These are phyloP conservation scores for Harlomillsia oculata DNA, from an alignment of 1,140 invertebrate species.

Conservation along the genomic window DNA sequence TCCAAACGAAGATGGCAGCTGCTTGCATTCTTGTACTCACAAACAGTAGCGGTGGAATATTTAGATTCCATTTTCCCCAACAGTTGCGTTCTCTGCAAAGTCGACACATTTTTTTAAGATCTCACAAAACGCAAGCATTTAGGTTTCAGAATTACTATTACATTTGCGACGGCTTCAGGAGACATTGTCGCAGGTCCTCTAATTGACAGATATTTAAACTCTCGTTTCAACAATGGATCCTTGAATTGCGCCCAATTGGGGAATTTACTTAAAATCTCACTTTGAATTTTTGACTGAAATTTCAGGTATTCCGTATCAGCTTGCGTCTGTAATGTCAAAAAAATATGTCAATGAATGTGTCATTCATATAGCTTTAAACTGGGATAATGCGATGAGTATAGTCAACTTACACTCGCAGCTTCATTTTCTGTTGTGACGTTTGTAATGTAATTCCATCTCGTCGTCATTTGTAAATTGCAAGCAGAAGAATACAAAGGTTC, in stretches of 20 bases:
- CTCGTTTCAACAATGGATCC: slow-evolving; percentile 7
- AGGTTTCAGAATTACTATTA: not conserved
- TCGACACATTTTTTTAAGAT: not conserved
- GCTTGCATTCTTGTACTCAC: slow-evolving; percentile 20
- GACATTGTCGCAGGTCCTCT: slow-evolving; percentile 23
- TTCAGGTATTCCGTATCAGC: slow-evolving; percentile 16
- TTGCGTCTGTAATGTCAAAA: slow-evolving; percentile 5
- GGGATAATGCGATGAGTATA: not conserved
- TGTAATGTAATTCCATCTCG: slow-evolving; percentile 33
- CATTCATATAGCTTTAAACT: not conserved
- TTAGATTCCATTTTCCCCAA: slow-evolving; percentile 18
- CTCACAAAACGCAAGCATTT: not conserved
- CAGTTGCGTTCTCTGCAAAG: slow-evolving; percentile 15
- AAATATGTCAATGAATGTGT: not conserved
- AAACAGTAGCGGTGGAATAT: slow-evolving; percentile 27
- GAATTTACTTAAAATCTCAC: slow-evolving; percentile 17
- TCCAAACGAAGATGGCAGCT: slow-evolving; percentile 17
- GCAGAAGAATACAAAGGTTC: slow-evolving; percentile 24
- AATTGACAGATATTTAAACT: slow-evolving; percentile 27
- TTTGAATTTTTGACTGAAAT: slow-evolving; percentile 24
- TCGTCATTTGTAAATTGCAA: slow-evolving; percentile 25
- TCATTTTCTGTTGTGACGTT: slow-evolving; percentile 28
- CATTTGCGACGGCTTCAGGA: slow-evolving; percentile 1
- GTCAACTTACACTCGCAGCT: slow-evolving; percentile 18
- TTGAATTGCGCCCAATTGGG: slow-evolving; percentile 21